These are phyloP conservation scores for Elmis aenea DNA, from an alignment of 2,888 invertebrate species.

Conservation along the genomic window DNA sequence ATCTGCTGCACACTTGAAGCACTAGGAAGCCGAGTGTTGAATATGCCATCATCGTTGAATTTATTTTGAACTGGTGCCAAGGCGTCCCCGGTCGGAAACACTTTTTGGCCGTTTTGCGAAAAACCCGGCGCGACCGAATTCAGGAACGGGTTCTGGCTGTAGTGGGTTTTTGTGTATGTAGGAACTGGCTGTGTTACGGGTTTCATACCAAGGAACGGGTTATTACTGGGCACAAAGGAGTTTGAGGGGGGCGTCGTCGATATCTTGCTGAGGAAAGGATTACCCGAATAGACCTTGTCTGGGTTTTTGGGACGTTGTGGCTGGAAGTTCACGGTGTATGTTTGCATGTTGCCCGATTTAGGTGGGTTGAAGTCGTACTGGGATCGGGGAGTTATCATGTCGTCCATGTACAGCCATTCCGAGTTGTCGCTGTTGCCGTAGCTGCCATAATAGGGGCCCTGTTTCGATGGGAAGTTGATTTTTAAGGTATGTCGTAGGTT, in stretches of 20 bases:
- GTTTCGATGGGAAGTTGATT: constrained; percentile 29
- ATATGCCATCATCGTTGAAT: too few relatives aligned
- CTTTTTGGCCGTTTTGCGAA: too few relatives aligned
- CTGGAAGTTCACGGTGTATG: constrained; percentile 11
- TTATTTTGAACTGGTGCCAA: too few relatives aligned
- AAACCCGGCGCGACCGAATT: too few relatives aligned
- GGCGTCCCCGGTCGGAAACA: not conserved
- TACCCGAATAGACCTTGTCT: constrained; percentile 3
- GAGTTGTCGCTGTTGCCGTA: not conserved
- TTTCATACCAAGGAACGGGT: too few relatives aligned
- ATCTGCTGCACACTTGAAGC: too few relatives aligned
- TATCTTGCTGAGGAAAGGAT: not conserved
- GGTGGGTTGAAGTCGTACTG: constrained; percentile 1
- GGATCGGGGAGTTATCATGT: not conserved
- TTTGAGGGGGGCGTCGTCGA: not conserved
- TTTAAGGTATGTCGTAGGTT: constrained; percentile 51
- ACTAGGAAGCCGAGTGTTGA: too few relatives aligned
- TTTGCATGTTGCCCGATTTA: constrained; percentile 10
- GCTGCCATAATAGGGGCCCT: too few relatives aligned
- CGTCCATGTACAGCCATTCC: not conserved
- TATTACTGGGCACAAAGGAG: too few relatives aligned
- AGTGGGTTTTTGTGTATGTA: too few relatives aligned
- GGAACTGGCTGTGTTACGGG: not conserved
- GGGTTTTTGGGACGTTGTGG: constrained; percentile 8
- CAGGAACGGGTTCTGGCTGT: too few relatives aligned